Evolutionary conservation across 2,888 invertebrate genomes (phyloP).

Genomic region (Brachyopa scutellaris): DNA sequence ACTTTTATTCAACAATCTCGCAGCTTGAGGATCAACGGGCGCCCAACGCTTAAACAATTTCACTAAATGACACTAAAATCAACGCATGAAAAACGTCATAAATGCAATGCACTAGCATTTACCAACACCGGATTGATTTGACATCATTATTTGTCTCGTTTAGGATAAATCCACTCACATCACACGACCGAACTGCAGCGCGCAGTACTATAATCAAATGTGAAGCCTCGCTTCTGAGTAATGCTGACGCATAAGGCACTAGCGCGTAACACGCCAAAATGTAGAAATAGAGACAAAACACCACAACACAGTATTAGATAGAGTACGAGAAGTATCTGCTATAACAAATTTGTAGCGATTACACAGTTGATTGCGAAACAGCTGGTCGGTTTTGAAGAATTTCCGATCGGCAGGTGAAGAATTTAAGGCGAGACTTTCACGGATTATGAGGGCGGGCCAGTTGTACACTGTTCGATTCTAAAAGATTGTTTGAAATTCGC

Average conservation of each 20-base stretch:
- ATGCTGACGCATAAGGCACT: conserved; percentile 68
- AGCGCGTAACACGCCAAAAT: conserved; percentile 70
- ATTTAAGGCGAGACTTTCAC: conserved; percentile 60
- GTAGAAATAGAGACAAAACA: conserved; percentile 45
- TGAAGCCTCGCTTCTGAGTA: conserved; percentile 39
- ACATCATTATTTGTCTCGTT: conserved; percentile 57
- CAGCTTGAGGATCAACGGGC: conserved; percentile 24
- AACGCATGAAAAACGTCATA: conserved; percentile 35
- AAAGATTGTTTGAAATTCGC: conserved; percentile 17
- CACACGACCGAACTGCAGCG: conserved; percentile 32
- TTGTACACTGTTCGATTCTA: conserved; percentile 32
- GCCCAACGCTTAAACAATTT: conserved; percentile 42
- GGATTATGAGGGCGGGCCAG: conserved; percentile 34
- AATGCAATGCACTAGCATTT: conserved; percentile 18
- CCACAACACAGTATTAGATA: conserved; percentile 2
- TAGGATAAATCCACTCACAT: conserved; percentile 62
- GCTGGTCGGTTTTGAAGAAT: conserved; percentile 64
- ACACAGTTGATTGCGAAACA: conserved; percentile 70
- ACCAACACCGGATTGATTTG: conserved; percentile 55
- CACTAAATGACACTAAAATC: not conserved
- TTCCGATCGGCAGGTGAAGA: conserved; percentile 63
- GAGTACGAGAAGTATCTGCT: conserved; percentile 33
- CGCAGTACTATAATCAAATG: conserved; percentile 33
- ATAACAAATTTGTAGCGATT: conserved; percentile 62
- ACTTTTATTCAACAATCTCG: conserved; percentile 42